phyloP scores from a whole-genome alignment of 1,140 invertebrate genomes.

The Solen grandis region DNA sequence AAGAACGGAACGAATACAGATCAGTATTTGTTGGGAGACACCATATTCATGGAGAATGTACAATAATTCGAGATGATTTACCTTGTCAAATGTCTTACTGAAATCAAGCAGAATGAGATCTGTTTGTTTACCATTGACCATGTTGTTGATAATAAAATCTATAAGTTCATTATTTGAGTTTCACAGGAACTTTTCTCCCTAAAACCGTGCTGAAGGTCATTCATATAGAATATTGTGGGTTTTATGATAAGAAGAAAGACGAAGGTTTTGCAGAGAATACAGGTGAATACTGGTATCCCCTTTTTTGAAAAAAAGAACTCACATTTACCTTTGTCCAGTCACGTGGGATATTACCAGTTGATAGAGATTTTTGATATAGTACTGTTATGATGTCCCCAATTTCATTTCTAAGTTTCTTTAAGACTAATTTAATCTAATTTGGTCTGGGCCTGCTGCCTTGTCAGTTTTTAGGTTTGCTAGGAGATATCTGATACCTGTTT shows the following conservation, averaged over 20 bases:
- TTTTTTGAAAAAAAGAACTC: conserved; percentile 21
- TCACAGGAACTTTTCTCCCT: conserved; percentile 44
- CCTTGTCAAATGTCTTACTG: conserved; percentile 26
- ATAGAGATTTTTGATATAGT: conserved; percentile 29
- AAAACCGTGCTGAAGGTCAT: too few species aligned
- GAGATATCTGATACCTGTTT: conserved; percentile 15
- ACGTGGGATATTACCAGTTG: conserved; percentile 13
- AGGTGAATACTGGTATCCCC: conserved; percentile 38
- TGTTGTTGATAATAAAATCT: neutral
- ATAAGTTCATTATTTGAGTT: conserved; percentile 16
- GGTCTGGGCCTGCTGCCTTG: too few species aligned
- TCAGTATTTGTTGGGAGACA: neutral
- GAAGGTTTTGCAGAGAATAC: conserved; percentile 27
- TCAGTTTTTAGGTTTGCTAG: conserved; percentile 28
- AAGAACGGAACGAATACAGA: neutral
- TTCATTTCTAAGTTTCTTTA: conserved; percentile 43
- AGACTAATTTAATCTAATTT: conserved; percentile 21
- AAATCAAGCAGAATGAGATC: conserved; percentile 11
- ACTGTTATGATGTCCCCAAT: neutral
- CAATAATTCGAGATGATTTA: conserved; percentile 30
- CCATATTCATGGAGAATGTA: conserved; percentile 1
- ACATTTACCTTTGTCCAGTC: conserved; percentile 41
- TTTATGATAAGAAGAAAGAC: conserved; percentile 11
- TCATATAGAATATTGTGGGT: conserved; percentile 48
- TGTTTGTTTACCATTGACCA: conserved; percentile 1